Conservation (phyloP, 2,888 invertebrate species). For the Tigriopus californicus region DNA sequence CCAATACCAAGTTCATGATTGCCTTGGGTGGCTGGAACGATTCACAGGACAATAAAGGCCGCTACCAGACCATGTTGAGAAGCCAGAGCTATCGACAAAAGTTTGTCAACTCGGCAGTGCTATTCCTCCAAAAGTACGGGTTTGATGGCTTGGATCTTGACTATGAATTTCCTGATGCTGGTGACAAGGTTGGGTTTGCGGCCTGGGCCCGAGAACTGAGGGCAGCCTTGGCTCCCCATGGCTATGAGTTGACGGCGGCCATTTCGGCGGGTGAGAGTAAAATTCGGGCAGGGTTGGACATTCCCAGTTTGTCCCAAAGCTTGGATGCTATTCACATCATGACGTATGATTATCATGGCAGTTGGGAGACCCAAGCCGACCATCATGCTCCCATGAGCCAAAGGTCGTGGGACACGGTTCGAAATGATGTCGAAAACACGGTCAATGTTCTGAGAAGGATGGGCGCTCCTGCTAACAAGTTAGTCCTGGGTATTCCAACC, state of each 20-base stretch:
- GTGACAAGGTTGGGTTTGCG: slow-evolving; percentile 9
- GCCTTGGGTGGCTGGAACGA: slow-evolving; percentile 16
- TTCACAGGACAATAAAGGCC: background rate
- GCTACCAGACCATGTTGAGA: background rate
- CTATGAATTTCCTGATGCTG: slow-evolving; percentile 11
- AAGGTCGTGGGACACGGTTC: background rate
- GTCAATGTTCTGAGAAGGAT: background rate
- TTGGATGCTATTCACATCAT: slow-evolving; percentile 14
- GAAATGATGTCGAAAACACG: background rate
- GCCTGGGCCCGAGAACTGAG: background rate
- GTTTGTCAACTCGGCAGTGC: background rate
- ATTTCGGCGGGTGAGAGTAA: background rate
- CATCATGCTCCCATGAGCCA: slow-evolving; percentile 8
- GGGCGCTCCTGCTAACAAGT: slow-evolving; percentile 8
- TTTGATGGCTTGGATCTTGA: slow-evolving; percentile 16
- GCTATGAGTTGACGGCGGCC: slow-evolving; percentile 1
- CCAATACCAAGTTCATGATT: slow-evolving; percentile 1
- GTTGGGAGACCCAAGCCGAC: slow-evolving; percentile 12
- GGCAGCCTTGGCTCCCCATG: background rate
- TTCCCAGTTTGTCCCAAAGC: background rate
- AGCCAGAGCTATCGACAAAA: background rate
- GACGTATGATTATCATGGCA: slow-evolving; percentile 16
- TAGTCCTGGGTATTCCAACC: slow-evolving; percentile 9
- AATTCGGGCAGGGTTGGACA: slow-evolving; percentile 10
- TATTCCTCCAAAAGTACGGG: background rate